Evolutionary conservation across 2,113 vertebrate species (phyloP), one percentile per base, ranked within the genome.

Genomic region (Stictonetta naevosa): DNA sequence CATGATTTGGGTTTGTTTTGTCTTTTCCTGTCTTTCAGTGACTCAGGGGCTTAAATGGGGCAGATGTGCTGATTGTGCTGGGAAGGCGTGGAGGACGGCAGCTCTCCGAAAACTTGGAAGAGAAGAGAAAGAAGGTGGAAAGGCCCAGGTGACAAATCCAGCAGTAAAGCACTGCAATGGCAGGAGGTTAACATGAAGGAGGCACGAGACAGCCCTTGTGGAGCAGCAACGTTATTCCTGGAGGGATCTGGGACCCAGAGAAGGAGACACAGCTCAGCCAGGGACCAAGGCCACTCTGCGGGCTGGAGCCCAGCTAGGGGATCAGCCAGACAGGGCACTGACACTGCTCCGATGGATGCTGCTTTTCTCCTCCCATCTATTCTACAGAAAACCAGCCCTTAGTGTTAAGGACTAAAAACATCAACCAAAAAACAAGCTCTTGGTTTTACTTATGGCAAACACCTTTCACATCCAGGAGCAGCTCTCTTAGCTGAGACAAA

Each of bases 41-140:
- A 34, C 50, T 60, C 19, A 53, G 53, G 53, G 53, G 28, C 15
- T 52, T 36, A 59, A 46, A 42, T 9, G 4, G 36, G 63, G 18
- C 2, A 5, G 36, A 44, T 72, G 53, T 19, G 60, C 23, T 62
- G 46, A 15, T 34, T 23, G 12, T 0, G 0, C 8, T 11, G 16
- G 50, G 46, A 67, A 53, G 33, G 8, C 10, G 11, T 26, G 29
- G 46, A 62, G 62, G 38, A 26, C n/a, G 22, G 17, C 29, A 29
- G 26, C 46, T 68, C 13, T 62, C 7, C 7, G 29, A 55, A 67
- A 74, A 48, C 29, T 11, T 34, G 44, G 33, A 34, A 60, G 53
- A 73, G 52, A 31, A 56, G 13, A 63, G 11, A 53, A 55, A 52
- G 34, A 55, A 10, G 50, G 33, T 10, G 31, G 29, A 36, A 50